Evolutionary conservation across 2,113 vertebrate species (phyloP).

Genomic region (Hemiscyllium ocellatum): DNA sequence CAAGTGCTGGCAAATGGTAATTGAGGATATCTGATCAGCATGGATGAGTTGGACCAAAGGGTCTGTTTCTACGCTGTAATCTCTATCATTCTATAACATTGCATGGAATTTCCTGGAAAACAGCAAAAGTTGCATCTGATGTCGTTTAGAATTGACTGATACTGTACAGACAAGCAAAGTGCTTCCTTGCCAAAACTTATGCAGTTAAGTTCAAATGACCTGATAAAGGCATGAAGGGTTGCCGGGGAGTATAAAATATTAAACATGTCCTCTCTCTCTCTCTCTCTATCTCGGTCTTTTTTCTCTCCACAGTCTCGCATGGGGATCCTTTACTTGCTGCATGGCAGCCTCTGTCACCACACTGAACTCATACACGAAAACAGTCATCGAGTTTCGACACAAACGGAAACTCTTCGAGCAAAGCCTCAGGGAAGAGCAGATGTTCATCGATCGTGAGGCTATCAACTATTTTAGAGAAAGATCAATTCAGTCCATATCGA

Average conservation of each 20-base stretch:
- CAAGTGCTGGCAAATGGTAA: no score
- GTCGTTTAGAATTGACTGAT: neutral
- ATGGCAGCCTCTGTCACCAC: constrained; percentile 97
- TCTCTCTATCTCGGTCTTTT: constrained; percentile 4
- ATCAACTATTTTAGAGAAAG: constrained; percentile 86
- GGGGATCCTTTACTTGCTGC: constrained; percentile 97
- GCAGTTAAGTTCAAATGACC: neutral
- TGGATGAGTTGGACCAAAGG: no score
- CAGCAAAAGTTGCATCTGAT: neutral
- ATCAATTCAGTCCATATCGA: constrained; percentile 66
- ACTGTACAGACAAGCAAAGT: neutral
- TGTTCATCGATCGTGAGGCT: constrained; percentile 80
- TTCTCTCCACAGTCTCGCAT: constrained; percentile 75
- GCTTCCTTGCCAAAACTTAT: neutral
- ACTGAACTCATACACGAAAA: constrained; percentile 98
- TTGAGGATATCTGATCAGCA: no score
- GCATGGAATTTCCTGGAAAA: neutral
- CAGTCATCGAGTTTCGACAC: constrained; percentile 93
- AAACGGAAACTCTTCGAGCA: constrained; percentile 91
- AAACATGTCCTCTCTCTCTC: neutral
- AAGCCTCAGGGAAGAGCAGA: constrained; percentile 83
- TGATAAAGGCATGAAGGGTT: neutral
- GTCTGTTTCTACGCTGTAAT: no score
- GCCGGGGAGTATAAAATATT: neutral
- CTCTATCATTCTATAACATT: no score